A percentile compares a stretch with the other conserved stretches of the same genome.
phyloP scores from a whole-genome alignment of 2,797 vertebrate species.

The Gobionotothen gibberifrons region DNA sequence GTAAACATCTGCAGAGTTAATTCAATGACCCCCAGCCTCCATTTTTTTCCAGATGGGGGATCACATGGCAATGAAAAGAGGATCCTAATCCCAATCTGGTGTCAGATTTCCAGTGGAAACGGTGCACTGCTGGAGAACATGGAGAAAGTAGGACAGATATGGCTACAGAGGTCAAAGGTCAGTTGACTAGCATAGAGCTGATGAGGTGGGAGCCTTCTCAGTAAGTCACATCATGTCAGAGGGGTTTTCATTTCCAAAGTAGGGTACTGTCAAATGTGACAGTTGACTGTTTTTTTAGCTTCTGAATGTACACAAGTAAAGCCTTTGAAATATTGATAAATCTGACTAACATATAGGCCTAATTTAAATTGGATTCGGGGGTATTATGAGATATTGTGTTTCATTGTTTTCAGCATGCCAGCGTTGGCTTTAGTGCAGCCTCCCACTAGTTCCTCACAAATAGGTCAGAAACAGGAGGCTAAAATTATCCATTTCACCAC shows the following conservation, averaged over 20 bases:
- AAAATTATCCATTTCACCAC: slow-evolving; percentile 38
- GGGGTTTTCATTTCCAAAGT: slow-evolving; percentile 8
- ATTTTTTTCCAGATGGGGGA: slow-evolving; percentile 65
- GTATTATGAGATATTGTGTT: slow-evolving; percentile 41
- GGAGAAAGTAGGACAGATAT: slow-evolving; percentile 74
- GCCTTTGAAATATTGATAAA: slow-evolving; percentile 14
- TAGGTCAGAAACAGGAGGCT: slow-evolving; percentile 46
- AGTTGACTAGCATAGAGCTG: slow-evolving; percentile 38
- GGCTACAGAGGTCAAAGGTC: slow-evolving; percentile 67
- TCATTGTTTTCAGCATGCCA: slow-evolving; percentile 8
- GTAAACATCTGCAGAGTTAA: slow-evolving; percentile 11
- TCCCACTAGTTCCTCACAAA: slow-evolving; percentile 45
- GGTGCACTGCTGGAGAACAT: slow-evolving; percentile 38
- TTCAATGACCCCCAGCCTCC: slow-evolving; percentile 42
- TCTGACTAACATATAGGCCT: slow-evolving; percentile 9
- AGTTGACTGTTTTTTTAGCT: not conserved
- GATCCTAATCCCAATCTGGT: slow-evolving; percentile 84
- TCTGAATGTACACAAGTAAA: slow-evolving; percentile 8
- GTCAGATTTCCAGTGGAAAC: slow-evolving; percentile 64
- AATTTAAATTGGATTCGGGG: slow-evolving; percentile 32
- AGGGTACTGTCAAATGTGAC: slow-evolving; percentile 1
- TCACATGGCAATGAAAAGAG: slow-evolving; percentile 63
- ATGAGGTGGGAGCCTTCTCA: slow-evolving; percentile 41
- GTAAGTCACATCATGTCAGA: slow-evolving; percentile 17
- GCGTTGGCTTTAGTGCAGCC: slow-evolving; percentile 17